These are phyloP conservation scores for Drosophila athabasca DNA, from an alignment of 1,140 invertebrate species.

Conservation along the genomic window DNA sequence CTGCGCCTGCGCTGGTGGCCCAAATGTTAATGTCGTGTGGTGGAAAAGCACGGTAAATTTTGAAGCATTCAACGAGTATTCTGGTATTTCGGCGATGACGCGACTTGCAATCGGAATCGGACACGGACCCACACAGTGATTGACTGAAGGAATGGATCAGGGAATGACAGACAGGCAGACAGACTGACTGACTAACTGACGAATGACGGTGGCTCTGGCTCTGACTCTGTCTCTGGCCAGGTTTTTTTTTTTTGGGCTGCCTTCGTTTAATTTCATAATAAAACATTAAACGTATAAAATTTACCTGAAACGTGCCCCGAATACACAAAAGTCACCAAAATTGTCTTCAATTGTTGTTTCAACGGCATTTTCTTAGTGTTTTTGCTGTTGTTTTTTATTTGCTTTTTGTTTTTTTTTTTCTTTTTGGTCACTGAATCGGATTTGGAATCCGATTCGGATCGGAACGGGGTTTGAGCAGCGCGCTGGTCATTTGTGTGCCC, in stretches of 20 bases:
- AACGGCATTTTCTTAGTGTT: conserved; percentile 46
- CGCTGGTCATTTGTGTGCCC: conserved; percentile 30
- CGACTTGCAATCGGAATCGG: conserved; percentile 35
- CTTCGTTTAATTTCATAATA: conserved; percentile 73
- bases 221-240: not conserved
- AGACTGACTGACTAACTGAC: conserved; percentile 37
- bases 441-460: conserved; percentile 57
- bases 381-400: conserved; percentile 21
- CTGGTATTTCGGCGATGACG: conserved; percentile 46
- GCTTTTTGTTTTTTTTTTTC: conserved; percentile 39
- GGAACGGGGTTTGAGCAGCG: conserved; percentile 29
- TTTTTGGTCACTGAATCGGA: conserved; percentile 53
- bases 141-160: conserved; percentile 23
- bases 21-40: conserved; percentile 68
- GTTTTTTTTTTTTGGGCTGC: conserved; percentile 13
- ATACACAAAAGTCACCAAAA: conserved; percentile 61
- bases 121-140: conserved; percentile 23
- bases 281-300: conserved; percentile 78
- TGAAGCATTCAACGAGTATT: conserved; percentile 49
- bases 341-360: conserved; percentile 51
- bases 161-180: conserved; percentile 25
- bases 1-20: conserved; percentile 54
- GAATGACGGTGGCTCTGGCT: conserved; percentile 4
- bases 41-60: conserved; percentile 39
- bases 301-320: conserved; percentile 63